Conservation (phyloP, 2,888 invertebrate species). For the Liodrosophila aerea region DNA sequence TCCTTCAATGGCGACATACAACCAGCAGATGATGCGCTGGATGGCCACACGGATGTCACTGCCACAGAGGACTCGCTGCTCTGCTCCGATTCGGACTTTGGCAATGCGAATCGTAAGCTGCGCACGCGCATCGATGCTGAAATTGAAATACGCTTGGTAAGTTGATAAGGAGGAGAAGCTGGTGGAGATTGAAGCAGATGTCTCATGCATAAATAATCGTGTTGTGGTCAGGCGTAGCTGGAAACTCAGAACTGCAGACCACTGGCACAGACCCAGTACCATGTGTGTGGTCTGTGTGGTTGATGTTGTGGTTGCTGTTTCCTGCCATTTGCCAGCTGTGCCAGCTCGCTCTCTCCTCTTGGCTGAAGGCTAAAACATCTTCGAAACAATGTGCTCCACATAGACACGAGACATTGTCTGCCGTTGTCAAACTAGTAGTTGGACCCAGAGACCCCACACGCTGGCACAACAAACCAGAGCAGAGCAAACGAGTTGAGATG, state of each 20-base stretch:
- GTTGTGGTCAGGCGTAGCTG: no score
- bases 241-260: no score
- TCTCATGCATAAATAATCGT: conserved; percentile 65
- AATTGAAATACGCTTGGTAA: conserved; percentile 94
- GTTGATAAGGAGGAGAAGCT: conserved; percentile 77
- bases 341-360: conserved; percentile 20
- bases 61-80: conserved; percentile 85
- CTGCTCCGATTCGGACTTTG: conserved; percentile 90
- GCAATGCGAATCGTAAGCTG: conserved; percentile 87
- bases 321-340: conserved; percentile 62
- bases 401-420: conserved; percentile 21
- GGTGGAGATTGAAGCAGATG: conserved; percentile 20
- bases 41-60: conserved; percentile 35
- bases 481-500: conserved; percentile 14
- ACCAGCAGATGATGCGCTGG: conserved; percentile 49
- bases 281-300: conserved; percentile 68
- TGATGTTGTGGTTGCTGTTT: conserved; percentile 40
- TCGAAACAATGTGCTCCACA: conserved; percentile 55
- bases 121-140: conserved; percentile 89
- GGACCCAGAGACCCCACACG: conserved; percentile 8
- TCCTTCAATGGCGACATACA: conserved; percentile 63
- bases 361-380: conserved; percentile 10
- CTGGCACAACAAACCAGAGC: no score
- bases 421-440: conserved; percentile 53
- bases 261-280: conserved; percentile 36